phyloP scores from a whole-genome alignment of 2,888 invertebrate species.

The Mythimna ferrago region DNA sequence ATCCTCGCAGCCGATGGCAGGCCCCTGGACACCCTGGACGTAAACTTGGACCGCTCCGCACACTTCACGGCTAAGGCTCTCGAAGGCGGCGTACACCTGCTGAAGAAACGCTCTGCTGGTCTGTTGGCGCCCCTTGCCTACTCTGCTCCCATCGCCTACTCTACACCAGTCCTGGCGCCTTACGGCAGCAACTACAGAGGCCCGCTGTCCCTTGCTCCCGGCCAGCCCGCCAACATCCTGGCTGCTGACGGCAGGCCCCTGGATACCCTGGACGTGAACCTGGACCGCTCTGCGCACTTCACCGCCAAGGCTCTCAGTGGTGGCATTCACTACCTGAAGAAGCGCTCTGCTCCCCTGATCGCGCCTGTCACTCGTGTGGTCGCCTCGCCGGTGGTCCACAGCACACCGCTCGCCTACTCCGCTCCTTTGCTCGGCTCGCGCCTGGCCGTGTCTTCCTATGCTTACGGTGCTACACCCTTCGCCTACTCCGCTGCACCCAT shows the following conservation, averaged over 20 bases:
- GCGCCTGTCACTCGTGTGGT: constrained; percentile 58
- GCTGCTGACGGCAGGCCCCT: constrained; percentile 85
- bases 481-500: constrained; percentile 45
- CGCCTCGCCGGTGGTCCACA: constrained; percentile 45
- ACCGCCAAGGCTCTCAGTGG: constrained; percentile 77
- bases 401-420: constrained; percentile 73
- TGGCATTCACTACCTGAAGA: constrained; percentile 76
- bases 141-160: constrained; percentile 68
- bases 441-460: constrained; percentile 42
- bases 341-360: constrained; percentile 73
- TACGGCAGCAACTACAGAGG: constrained; percentile 77
- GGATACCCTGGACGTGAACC: constrained; percentile 85
- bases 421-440: constrained; percentile 66
- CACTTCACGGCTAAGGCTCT: constrained; percentile 83
- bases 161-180: constrained; percentile 69
- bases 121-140: constrained; percentile 51
- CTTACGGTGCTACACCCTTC: constrained; percentile 45
- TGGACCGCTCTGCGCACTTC: constrained; percentile 83
- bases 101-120: constrained; percentile 81
- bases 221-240: constrained; percentile 85
- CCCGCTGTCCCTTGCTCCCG: constrained; percentile 85
- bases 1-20: constrained; percentile 84
- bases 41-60: constrained; percentile 85
- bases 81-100: constrained; percentile 73
- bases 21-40: constrained; percentile 86